phyloP scores from a whole-genome alignment of 2,888 invertebrate genomes.

The Rhyacophila evoluta region DNA sequence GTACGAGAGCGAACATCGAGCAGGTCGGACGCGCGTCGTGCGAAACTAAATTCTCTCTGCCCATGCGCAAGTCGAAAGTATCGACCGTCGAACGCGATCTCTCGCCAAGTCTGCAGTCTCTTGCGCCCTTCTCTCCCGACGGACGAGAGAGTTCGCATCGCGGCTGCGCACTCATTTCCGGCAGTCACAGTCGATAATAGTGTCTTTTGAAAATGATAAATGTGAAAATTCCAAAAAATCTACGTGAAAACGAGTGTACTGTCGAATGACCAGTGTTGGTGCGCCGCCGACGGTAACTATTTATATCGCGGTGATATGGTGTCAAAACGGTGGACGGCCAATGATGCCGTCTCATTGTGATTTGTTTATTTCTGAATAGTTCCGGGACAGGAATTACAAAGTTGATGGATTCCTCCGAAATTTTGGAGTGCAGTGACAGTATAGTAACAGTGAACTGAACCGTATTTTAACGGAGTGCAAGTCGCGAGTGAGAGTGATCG shows the following conservation, averaged over 20 bases:
- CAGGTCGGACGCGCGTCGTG: slow-evolving; percentile 59
- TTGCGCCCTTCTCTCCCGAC: slow-evolving; percentile 3
- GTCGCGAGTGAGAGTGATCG: slow-evolving; percentile 31
- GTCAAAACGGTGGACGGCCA: slow-evolving; percentile 29
- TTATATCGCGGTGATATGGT: slow-evolving; percentile 7
- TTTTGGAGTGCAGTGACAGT: not conserved
- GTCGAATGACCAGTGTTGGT: not conserved
- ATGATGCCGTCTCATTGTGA: slow-evolving; percentile 29
- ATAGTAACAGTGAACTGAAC: not conserved
- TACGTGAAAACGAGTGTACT: not conserved
- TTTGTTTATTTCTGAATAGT: slow-evolving; percentile 28
- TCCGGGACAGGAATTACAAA: not conserved
- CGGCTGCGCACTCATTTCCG: slow-evolving; percentile 9
- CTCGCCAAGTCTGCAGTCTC: slow-evolving; percentile 25
- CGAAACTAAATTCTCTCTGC: slow-evolving; percentile 60
- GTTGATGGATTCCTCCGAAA: not conserved
- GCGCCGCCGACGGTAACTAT: not conserved
- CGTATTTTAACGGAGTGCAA: not conserved
- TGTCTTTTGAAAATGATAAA: not conserved
- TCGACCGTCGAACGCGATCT: slow-evolving; percentile 46
- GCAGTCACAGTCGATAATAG: not conserved
- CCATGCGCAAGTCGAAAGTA: slow-evolving; percentile 27
- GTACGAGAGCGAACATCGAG: slow-evolving; percentile 69
- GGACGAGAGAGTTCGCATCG: slow-evolving; percentile 8
- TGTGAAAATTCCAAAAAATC: not conserved